Base-by-base conservation (phyloP, 2,113 vertebrate species). In the Bos javanicus region DNA sequence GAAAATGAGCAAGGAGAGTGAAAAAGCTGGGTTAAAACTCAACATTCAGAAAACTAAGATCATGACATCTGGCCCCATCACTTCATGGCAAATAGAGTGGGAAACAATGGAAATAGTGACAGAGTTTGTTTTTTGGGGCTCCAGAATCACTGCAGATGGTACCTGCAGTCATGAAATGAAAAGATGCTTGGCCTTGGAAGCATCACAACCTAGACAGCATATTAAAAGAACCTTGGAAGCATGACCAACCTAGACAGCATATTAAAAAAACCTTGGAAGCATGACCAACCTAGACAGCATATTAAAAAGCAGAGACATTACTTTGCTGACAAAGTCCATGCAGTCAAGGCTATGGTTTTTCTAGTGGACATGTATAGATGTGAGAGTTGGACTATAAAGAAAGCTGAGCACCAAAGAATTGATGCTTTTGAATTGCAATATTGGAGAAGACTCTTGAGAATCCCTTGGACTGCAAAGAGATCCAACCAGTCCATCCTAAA, bases 361-460 rank as follows among this genome's bases (percentile, higher is more conserved):
- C n/a, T 9, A 36, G 19, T 71, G 10, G n/a, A 39, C 67, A 23
- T 39, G 19, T 36, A 39, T 39, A 5, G 67, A 71, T 23, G 5
- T 71, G 67, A 71, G 10, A 39, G 67, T 39, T 71, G n/a, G n/a
- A 12, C 67, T 23, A 5, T 71, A 21, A 39, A 71, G 19, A 71
- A 39, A 12, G 19, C 67, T 39, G 67, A 71, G 19, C 0, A 0
- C n/a, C 0, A 0, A 39, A 71, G 67, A 71, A 71, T 39, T 71
- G n/a, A 39, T 71, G n/a, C 67, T 71, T 71, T 39, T 36, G 5
- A 71, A 39, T 19, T 71, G 67, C 3, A n/a, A 9, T 71, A 10
- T 71, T 71, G n/a, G n/a, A 39, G 67, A 71, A 71, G 2, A 71
- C 67, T 19, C 8, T 71, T 71, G 67, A 71, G n/a, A 39, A 6